Evolutionary conservation across 2,113 vertebrate species (phyloP).

Genomic region (Hyperoodon ampullatus): DNA sequence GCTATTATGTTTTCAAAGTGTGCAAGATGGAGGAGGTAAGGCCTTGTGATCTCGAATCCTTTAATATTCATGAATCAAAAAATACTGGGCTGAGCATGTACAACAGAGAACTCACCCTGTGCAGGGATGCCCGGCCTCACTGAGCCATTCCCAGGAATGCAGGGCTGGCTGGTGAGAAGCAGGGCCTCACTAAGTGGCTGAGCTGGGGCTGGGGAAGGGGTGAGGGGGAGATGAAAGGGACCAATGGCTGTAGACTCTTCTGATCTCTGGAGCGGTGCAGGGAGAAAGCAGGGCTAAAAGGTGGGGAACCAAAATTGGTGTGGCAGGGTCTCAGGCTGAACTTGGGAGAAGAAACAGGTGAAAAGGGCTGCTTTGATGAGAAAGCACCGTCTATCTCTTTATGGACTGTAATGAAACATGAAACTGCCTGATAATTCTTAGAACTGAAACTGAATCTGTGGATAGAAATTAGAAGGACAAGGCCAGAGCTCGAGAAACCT

Average conservation of each 20-base stretch:
- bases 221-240: slow-evolving; percentile 29
- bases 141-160: background rate
- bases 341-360: background rate
- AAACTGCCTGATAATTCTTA: slow-evolving; percentile 20
- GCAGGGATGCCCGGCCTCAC: background rate
- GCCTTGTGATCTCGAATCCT: slow-evolving; percentile 38
- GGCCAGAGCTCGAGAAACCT: slow-evolving; percentile 35
- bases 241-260: background rate
- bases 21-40: slow-evolving; percentile 33
- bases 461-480: slow-evolving; percentile 1
- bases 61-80: slow-evolving; percentile 53
- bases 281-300: background rate
- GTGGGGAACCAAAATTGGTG: background rate
- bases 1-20: slow-evolving; percentile 47
- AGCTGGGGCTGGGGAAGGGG: background rate
- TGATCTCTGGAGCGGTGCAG: background rate
- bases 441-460: slow-evolving; percentile 6
- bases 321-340: background rate
- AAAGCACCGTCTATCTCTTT: background rate
- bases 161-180: background rate
- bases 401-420: background rate
- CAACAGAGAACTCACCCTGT: background rate
- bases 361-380: background rate
- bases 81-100: background rate
- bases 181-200: background rate